Conservation (phyloP, 2,888 invertebrate genomes). For the Melieria omissa region DNA sequence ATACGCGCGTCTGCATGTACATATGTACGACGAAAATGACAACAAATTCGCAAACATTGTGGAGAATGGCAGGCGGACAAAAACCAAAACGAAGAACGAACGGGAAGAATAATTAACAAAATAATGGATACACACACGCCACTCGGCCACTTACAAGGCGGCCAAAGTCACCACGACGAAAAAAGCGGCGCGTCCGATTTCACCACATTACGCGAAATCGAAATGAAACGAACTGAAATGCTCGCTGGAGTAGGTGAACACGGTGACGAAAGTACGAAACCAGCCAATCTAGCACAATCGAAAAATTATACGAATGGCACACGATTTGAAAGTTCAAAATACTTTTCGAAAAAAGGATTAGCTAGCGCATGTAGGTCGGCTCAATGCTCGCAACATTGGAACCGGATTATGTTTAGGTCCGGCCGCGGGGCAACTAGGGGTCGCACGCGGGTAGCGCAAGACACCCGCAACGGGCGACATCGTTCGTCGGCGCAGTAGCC, state of each 20-base stretch:
- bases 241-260: slow-evolving; percentile 22
- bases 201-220: slow-evolving; percentile 10
- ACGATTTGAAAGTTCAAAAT: neutral
- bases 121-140: slow-evolving; percentile 39
- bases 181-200: slow-evolving; percentile 14
- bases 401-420: too few species aligned
- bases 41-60: slow-evolving; percentile 11
- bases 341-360: too few species aligned
- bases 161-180: slow-evolving; percentile 24
- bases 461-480: neutral
- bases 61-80: neutral
- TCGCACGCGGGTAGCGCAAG: too few species aligned
- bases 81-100: slow-evolving; percentile 6
- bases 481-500: neutral
- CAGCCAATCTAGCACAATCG: too few species aligned
- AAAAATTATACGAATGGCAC: too few species aligned
- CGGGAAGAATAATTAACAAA: slow-evolving; percentile 37
- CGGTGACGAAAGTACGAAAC: neutral
- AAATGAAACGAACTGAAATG: slow-evolving; percentile 13
- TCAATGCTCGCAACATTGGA: too few species aligned
- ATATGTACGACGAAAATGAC: neutral
- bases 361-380: too few species aligned
- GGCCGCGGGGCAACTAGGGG: too few species aligned
- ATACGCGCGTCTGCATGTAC: slow-evolving; percentile 12
- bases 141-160: slow-evolving; percentile 22